Evolutionary conservation across 2,113 vertebrate genomes (phyloP).

Genomic region (Zosterops hypoxanthus): DNA sequence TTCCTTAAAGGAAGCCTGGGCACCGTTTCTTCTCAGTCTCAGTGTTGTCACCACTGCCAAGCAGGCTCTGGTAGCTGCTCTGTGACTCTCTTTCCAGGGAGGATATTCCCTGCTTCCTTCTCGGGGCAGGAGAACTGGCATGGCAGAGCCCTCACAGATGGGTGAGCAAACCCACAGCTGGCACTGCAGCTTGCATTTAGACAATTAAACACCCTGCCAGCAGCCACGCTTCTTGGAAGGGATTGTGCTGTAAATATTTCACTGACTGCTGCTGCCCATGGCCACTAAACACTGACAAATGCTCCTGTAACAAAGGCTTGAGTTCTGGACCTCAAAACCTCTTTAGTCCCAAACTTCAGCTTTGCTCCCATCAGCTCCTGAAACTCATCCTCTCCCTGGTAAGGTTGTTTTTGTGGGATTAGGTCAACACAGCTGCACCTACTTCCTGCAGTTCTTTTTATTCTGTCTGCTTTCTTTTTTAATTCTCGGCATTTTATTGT

Average conservation of each 20-base stretch:
- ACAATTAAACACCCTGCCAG: slow-evolving; percentile 37
- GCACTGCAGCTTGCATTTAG: background rate
- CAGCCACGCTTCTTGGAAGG: slow-evolving; percentile 31
- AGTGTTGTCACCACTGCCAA: background rate
- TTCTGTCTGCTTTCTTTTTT: background rate
- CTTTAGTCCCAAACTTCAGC: background rate
- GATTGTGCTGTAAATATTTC: slow-evolving; percentile 23
- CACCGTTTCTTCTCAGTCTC: background rate
- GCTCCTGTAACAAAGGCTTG: slow-evolving; percentile 3
- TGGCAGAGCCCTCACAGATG: slow-evolving; percentile 18
- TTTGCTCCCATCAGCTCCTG: background rate
- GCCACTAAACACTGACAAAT: slow-evolving; percentile 21
- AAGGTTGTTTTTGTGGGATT: background rate
- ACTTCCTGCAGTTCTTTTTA: background rate
- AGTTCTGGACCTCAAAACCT: background rate
- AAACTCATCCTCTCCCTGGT: background rate
- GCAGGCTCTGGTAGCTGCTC: background rate
- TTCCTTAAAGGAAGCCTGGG: background rate
- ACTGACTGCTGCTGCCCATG: slow-evolving; percentile 1
- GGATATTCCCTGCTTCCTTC: background rate
- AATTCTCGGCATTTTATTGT: background rate
- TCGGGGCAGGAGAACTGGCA: background rate
- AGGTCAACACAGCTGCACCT: background rate
- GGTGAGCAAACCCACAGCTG: slow-evolving; percentile 39
- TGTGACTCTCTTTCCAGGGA: background rate